Conservation (phyloP, 2,888 invertebrate species). For the Mystacides longicornis region DNA sequence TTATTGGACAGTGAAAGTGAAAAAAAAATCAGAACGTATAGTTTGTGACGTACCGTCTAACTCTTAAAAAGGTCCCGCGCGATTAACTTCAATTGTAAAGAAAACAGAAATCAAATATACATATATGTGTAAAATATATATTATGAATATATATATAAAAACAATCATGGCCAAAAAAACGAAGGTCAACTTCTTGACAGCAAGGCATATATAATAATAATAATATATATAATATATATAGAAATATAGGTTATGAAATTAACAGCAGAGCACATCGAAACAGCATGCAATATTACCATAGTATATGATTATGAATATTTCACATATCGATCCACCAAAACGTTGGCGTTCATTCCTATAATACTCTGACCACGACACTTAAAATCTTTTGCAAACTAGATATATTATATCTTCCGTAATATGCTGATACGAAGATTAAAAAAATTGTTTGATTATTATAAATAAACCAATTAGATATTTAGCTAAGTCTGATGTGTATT, state of each 20-base stretch:
- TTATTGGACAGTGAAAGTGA: no score
- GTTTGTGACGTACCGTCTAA: neutral
- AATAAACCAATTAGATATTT: no score
- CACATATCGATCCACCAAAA: no score
- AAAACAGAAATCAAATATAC: slow-evolving; percentile 34
- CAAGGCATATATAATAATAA: slow-evolving; percentile 49
- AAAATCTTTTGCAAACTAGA: no score
- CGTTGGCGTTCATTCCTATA: no score
- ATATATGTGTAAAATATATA: slow-evolving; percentile 31
- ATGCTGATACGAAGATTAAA: no score
- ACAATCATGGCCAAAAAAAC: slow-evolving; percentile 84
- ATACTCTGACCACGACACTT: no score
- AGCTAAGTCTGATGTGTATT: no score
- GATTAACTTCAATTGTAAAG: slow-evolving; percentile 8
- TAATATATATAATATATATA: neutral
- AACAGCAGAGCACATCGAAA: slow-evolving; percentile 46
- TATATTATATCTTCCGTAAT: no score
- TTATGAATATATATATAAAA: slow-evolving; percentile 41
- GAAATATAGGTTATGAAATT: slow-evolving; percentile 25
- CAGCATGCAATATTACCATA: slow-evolving; percentile 41
- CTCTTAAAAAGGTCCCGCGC: neutral
- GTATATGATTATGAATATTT: no score
- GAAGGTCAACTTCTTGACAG: slow-evolving; percentile 94
- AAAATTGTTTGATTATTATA: no score
- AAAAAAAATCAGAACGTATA: neutral